These are phyloP conservation scores for Hycleus cichorii DNA, from an alignment of 1,140 invertebrate genomes.

Conservation along the genomic window DNA sequence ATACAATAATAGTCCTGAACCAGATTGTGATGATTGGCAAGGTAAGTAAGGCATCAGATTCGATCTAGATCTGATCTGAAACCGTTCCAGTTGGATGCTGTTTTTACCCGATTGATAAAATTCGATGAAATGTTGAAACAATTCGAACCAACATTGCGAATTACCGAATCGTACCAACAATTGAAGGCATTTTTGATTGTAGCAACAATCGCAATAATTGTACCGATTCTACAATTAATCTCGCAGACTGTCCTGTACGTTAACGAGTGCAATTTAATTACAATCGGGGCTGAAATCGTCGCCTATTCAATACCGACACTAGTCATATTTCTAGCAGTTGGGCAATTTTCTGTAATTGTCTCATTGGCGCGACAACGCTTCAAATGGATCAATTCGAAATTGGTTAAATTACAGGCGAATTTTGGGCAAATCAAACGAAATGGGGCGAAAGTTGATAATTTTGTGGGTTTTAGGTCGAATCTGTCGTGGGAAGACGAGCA, in stretches of 20 bases:
- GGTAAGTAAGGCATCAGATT: too few species aligned
- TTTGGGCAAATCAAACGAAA: not conserved
- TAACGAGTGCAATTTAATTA: not conserved
- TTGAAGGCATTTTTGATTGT: too few species aligned
- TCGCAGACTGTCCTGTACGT: not conserved
- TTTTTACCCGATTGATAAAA: too few species aligned
- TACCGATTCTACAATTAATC: too few species aligned
- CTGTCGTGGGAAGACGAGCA: not conserved
- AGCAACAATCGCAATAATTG: too few species aligned
- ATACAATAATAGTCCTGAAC: too few species aligned
- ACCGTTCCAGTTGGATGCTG: too few species aligned
- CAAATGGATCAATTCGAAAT: conserved; percentile 1
- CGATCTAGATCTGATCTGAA: too few species aligned
- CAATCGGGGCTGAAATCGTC: not conserved
- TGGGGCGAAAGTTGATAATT: not conserved
- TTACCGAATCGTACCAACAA: too few species aligned
- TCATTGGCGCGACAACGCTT: not conserved
- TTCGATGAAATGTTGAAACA: too few species aligned
- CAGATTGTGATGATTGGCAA: too few species aligned
- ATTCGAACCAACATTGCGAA: too few species aligned
- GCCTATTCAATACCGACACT: conserved; percentile 1
- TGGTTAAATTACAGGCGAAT: not conserved
- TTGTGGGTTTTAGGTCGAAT: not conserved
- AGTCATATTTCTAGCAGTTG: not conserved
- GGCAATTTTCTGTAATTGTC: conserved; percentile 2